These are phyloP conservation scores for Girardinus metallicus DNA, from an alignment of 2,797 vertebrate genomes.

Conservation along the genomic window DNA sequence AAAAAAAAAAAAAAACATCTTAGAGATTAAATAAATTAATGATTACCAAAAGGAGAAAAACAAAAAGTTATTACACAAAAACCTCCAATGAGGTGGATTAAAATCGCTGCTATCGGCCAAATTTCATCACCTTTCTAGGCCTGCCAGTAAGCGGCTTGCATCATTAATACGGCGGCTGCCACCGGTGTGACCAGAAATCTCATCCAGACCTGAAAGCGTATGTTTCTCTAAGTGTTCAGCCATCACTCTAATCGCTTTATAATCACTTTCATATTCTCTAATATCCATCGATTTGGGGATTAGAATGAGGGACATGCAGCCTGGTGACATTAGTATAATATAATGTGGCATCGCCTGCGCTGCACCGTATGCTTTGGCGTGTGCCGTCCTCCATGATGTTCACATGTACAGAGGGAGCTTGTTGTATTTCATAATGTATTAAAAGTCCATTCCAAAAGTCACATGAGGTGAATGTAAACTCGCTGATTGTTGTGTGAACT, in stretches of 20 bases:
- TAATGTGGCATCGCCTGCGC: conserved; percentile 38
- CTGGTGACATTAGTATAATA: conserved; percentile 71
- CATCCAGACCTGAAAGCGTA: conserved; percentile 64
- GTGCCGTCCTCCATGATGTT: conserved; percentile 15
- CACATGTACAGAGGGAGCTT: not conserved
- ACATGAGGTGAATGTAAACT: not conserved
- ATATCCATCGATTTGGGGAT: conserved; percentile 69
- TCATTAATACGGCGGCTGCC: conserved; percentile 41
- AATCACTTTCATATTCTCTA: conserved; percentile 71
- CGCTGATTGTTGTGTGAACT: not conserved
- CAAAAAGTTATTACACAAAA: not conserved
- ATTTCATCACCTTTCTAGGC: conserved; percentile 37
- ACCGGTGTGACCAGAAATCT: conserved; percentile 57
- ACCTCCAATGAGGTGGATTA: conserved; percentile 1
- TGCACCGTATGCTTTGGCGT: conserved; percentile 57
- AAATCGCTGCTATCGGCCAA: conserved; percentile 23
- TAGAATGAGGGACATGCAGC: conserved; percentile 46
- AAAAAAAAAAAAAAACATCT: not conserved
- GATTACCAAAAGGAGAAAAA: not conserved
- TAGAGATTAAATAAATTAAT: too few relatives aligned
- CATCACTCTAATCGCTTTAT: conserved; percentile 74
- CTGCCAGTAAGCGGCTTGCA: conserved; percentile 53
- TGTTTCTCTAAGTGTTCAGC: conserved; percentile 70
- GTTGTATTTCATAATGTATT: not conserved
- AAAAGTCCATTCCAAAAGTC: not conserved